A percentile compares a stretch with the other conserved stretches of the same genome.
Conservation (phyloP, 2,888 invertebrate species). For the Heliconius cydno region DNA sequence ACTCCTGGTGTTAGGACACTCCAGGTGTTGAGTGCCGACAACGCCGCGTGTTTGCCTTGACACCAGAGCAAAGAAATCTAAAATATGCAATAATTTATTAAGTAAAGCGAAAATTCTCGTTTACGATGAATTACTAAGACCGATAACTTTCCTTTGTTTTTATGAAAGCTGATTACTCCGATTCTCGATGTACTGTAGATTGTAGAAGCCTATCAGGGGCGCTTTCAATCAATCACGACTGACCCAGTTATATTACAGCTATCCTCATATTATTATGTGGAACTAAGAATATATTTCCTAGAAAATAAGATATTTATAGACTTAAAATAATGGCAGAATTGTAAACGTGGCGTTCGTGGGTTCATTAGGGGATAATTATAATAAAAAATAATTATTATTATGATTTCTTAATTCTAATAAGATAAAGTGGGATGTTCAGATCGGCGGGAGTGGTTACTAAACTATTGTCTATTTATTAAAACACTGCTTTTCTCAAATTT, state of each 20-base stretch:
- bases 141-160: constrained; percentile 14
- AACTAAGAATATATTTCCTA: neutral
- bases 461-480: too few species aligned
- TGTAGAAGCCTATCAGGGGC: constrained; percentile 9
- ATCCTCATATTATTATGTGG: neutral
- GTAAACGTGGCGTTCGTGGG: neutral
- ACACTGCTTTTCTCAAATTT: too few species aligned
- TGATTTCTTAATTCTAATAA: too few species aligned
- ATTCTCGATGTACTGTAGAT: constrained; percentile 1
- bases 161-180: constrained; percentile 4
- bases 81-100: neutral
- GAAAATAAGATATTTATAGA: neutral
- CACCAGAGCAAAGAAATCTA: too few species aligned
- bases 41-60: neutral
- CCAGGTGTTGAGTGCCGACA: too few species aligned
- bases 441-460: too few species aligned
- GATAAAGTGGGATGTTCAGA: too few species aligned
- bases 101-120: neutral
- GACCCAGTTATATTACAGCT: constrained; percentile 20
- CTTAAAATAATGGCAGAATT: too few species aligned
- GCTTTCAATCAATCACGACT: constrained; percentile 13
- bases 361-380: too few species aligned
- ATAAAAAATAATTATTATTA: too few species aligned
- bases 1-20: too few species aligned
- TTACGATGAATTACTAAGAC: neutral